Evolutionary conservation across 1,140 invertebrate species (phyloP), one percentile per base, ranked within the genome.

Genomic region (Ceratosolen fusciceps): DNA sequence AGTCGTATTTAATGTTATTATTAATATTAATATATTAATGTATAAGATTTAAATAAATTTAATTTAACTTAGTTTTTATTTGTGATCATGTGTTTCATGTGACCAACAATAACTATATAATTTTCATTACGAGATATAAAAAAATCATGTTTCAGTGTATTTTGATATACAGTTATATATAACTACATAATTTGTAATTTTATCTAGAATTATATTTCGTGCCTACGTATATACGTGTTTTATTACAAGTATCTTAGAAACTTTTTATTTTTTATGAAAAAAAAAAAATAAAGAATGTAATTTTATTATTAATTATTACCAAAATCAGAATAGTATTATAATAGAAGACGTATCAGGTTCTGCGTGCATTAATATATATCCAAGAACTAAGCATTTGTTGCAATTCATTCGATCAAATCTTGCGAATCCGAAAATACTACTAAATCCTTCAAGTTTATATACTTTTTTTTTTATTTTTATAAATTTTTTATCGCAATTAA

Each of bases 401-500:
- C n/a, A n/a, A n/a, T n/a, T n/a, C n/a, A n/a, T n/a, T n/a, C n/a
- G n/a, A n/a, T n/a, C n/a, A n/a, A n/a, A n/a, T n/a, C n/a, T n/a
- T n/a, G n/a, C n/a, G n/a, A n/a, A n/a, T n/a, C n/a, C n/a, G n/a
- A n/a, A n/a, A n/a, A n/a, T n/a, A n/a, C n/a, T n/a, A n/a, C n/a
- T n/a, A n/a, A n/a, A n/a, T n/a, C n/a, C n/a, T n/a, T n/a, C n/a
- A n/a, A n/a, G n/a, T n/a, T n/a, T n/a, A n/a, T n/a, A n/a, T n/a
- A n/a, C n/a, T n/a, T n/a, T n/a, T n/a, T n/a, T n/a, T n/a, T n/a
- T n/a, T n/a, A n/a, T n/a, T n/a, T n/a, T n/a, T n/a, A 70, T 56
- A 77, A 49, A 77, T 58, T 70, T 76, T 58, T 58, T 70, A 77
- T 67, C 16, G 16, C 24, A 77, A 31, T 52, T 49, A 52, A 77